Base-by-base conservation (phyloP, 2,113 vertebrate species). In the Proteles cristata region DNA sequence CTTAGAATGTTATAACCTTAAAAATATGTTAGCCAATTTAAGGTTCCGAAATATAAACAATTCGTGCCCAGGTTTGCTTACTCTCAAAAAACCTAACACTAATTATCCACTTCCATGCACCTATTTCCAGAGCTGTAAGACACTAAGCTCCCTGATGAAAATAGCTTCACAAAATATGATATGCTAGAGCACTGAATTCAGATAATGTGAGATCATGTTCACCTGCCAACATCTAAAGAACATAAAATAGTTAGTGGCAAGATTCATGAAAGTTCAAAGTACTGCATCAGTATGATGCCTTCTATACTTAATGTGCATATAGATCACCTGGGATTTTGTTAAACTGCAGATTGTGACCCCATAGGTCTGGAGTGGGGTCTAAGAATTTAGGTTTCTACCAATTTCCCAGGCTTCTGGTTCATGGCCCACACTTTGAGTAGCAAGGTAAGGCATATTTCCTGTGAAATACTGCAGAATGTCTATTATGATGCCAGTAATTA, bases 141-240 rank as follows among this genome's bases (percentile, higher is more conserved):
- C 28, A 35, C 5, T 43, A 76, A 50, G 39, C 16, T 76, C 21
- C 11, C 23, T 65, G 48, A 88, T 65, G 25, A 94, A 95, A 93
- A 55, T 3, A 43, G 16, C 26, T 83, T 81, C 71, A 83, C 31
- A 89, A 90, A 85, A 81, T 19, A 73, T 73, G 33, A 85, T 45
- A n/a, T 63, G 25, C 45, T 66, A 84, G 35, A 83, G 58, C 21
- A 74, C 45, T 79, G 69, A 90, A 87, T 96, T 66, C 19, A 81
- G 58, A 94, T 66, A 66, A 74, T 50, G 39, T 81, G 35, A 90
- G 11, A 61, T 96, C 50, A 50, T 31, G 33, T 0, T 11, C 17
- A 23, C 48, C 39, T 93, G 58, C 74, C 48, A 94, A 77, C 58
- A 90, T 81, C 48, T 93, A 84, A 83, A 82, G 25, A 66, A 90